A percentile compares a stretch with the other conserved stretches of the same genome.
Evolutionary conservation across 2,113 vertebrate genomes (phyloP).

Genomic region (Nothocercus nigrocapillus): DNA sequence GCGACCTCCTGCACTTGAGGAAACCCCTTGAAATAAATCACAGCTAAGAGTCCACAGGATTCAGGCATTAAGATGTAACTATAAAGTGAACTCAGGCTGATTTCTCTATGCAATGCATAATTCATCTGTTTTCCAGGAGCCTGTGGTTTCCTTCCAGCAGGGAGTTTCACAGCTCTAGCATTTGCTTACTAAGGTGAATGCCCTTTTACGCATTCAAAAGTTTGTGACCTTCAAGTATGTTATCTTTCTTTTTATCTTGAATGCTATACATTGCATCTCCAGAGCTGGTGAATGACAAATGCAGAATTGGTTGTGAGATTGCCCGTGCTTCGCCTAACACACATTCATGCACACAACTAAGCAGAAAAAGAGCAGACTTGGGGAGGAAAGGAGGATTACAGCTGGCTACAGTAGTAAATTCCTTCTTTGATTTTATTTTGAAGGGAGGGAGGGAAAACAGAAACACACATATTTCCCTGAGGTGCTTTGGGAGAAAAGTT

Average conservation of each 20-base stretch:
- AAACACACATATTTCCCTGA: conserved; percentile 9
- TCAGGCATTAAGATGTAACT: neutral
- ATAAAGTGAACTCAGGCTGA: neutral
- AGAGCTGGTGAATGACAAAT: neutral
- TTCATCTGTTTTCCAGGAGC: neutral
- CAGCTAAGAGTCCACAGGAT: neutral
- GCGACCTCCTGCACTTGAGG: accelerated
- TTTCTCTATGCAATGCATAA: neutral
- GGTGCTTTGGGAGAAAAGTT: conserved; percentile 46
- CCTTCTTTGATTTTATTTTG: conserved; percentile 46
- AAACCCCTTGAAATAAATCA: neutral
- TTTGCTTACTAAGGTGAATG: neutral
- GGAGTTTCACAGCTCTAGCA: accelerated
- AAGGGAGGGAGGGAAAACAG: conserved; percentile 25
- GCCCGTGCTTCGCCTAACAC: neutral
- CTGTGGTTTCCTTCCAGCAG: neutral
- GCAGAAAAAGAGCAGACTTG: neutral
- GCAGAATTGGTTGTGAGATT: neutral
- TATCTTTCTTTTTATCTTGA: neutral
- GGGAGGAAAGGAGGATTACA: neutral
- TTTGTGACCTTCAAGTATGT: neutral
- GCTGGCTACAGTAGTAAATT: conserved; percentile 28
- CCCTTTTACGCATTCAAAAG: neutral
- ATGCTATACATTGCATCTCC: accelerated
- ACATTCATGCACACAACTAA: accelerated